These are phyloP conservation scores for Syngnathus floridae DNA, from an alignment of 2,113 vertebrate genomes.

Conservation along the genomic window DNA sequence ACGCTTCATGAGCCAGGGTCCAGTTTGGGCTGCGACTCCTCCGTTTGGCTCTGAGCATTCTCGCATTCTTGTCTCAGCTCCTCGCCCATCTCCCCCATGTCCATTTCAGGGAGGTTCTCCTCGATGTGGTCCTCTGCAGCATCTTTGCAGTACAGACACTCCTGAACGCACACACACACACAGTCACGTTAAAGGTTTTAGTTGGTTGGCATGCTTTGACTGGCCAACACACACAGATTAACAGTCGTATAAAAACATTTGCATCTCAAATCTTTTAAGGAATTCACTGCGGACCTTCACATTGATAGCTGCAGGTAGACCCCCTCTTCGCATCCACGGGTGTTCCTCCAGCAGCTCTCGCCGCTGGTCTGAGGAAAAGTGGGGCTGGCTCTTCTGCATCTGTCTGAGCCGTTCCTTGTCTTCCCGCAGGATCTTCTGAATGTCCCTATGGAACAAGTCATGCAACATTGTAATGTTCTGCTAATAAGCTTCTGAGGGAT, in stretches of 20 bases:
- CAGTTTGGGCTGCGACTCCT: conserved; percentile 17
- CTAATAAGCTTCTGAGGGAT: too few relatives aligned
- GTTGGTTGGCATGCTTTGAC: background rate
- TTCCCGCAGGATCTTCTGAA: conserved; percentile 78
- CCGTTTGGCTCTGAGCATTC: conserved; percentile 48
- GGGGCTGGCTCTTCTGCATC: conserved; percentile 86
- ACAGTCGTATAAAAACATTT: background rate
- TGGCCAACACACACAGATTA: background rate
- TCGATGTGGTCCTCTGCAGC: conserved; percentile 53
- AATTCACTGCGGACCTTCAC: conserved; percentile 62
- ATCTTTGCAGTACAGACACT: conserved; percentile 83
- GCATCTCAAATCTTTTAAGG: background rate
- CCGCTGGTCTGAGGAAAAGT: conserved; percentile 81
- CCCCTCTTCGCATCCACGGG: conserved; percentile 82
- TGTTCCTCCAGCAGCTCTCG: conserved; percentile 83
- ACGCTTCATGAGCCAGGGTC: conserved; percentile 41
- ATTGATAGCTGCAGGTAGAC: conserved; percentile 77
- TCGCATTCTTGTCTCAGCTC: conserved; percentile 60
- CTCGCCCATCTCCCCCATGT: conserved; percentile 70
- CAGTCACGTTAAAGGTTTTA: background rate
- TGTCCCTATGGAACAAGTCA: conserved; percentile 62
- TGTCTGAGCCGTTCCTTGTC: conserved; percentile 80
- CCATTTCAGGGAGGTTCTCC: conserved; percentile 72
- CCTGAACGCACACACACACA: conserved; percentile 61
- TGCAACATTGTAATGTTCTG: background rate